phyloP scores from a whole-genome alignment of 1,140 invertebrate species.

The Philaenus spumarius region DNA sequence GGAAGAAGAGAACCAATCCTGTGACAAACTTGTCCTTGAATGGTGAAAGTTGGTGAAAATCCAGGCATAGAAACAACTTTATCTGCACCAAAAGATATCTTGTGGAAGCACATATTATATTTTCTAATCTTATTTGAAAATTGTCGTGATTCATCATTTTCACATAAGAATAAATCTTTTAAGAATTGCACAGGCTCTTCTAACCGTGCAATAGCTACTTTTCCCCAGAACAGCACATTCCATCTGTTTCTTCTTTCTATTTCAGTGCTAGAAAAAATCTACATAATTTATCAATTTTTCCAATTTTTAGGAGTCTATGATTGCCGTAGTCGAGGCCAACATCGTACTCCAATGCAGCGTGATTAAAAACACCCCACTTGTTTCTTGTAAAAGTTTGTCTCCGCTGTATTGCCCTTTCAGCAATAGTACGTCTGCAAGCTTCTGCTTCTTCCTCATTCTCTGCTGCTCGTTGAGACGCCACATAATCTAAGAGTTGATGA shows the following conservation, averaged over 20 bases:
- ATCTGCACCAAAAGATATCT: constrained; percentile 31
- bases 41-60: constrained; percentile 4
- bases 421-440: not conserved
- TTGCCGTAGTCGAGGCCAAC: not conserved
- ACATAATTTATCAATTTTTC: not conserved
- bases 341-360: not conserved
- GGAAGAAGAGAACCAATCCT: constrained; percentile 33
- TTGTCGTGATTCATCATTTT: constrained; percentile 26
- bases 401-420: not conserved
- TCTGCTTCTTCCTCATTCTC: not conserved
- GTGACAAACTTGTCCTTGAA: constrained; percentile 33
- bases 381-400: not conserved
- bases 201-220: constrained; percentile 20
- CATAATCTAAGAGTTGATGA: not conserved
- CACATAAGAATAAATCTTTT: constrained; percentile 35
- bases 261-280: constrained; percentile 4
- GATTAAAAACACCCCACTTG: not conserved
- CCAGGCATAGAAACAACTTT: constrained; percentile 28
- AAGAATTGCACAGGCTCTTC: constrained; percentile 23
- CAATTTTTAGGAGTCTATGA: not conserved
- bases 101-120: constrained; percentile 30
- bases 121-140: constrained; percentile 24
- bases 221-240: constrained; percentile 27
- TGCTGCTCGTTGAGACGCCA: not conserved
- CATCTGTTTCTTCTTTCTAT: constrained; percentile 20